Conservation (phyloP, 2,113 vertebrate genomes). For the Ameiurus melas region DNA sequence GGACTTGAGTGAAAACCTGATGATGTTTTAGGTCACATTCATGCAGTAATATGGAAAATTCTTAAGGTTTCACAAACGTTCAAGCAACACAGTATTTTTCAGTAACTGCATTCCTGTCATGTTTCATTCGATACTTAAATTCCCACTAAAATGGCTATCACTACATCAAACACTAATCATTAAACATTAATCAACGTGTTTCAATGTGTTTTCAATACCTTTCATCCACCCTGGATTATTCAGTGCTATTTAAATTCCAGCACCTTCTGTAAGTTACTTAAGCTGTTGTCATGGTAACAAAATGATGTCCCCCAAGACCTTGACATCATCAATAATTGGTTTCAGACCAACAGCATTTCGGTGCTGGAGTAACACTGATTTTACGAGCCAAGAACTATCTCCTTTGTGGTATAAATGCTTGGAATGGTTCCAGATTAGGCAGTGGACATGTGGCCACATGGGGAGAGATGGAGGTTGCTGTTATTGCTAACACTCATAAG, state of each 20-base stretch:
- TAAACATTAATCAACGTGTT: not conserved
- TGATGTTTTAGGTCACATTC: no score
- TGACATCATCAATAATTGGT: not conserved
- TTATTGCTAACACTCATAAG: not conserved
- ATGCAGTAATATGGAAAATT: no score
- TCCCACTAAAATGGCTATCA: not conserved
- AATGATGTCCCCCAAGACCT: not conserved
- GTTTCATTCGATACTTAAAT: not conserved
- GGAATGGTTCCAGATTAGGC: not conserved
- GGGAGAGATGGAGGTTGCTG: not conserved
- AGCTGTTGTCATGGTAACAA: constrained; percentile 7
- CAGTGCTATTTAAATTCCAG: not conserved
- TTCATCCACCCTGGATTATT: not conserved
- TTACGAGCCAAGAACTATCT: not conserved
- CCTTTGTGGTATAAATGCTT: not conserved
- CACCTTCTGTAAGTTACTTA: not conserved
- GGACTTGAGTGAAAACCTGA: no score
- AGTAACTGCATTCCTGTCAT: not conserved
- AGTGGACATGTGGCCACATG: not conserved
- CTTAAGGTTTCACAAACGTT: no score
- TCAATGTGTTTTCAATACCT: not conserved
- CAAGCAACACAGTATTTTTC: not conserved
- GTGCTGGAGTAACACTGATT: not conserved
- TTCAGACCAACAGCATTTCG: not conserved
- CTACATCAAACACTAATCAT: not conserved